Evolutionary conservation across 2,797 vertebrate genomes (phyloP), one percentile per base, ranked within the genome.

Genomic region (Triplophysa yarkandensis): DNA sequence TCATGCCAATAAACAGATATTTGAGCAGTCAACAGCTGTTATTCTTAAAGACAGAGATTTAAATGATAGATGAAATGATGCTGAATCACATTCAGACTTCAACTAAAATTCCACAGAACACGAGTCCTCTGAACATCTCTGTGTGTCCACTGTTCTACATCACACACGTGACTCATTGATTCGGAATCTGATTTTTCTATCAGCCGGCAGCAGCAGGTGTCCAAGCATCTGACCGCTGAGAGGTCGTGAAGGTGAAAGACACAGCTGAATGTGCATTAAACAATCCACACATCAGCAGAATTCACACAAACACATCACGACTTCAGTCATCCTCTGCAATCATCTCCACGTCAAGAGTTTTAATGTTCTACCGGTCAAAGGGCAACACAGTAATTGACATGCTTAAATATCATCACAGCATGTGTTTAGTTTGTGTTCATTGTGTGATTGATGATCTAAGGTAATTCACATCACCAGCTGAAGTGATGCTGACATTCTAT

Each of bases 201-300:
- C 73, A 72, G 67, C 34, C 32, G 50, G 50, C 57, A 78, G 62
- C 71, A 82, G 73, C 68, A 67, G 77, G 68, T 62, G 74, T 55
- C 10, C 43, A 14, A 43, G 10, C 6, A 19, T 10, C 21, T 10
- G 39, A 64, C 39, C 39, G 50, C 27, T 16, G 65, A 58, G 62
- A 48, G 36, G 68, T 46, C 41, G 25, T 72, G 55, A 74, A 81
- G 77, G 70, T 78, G 79, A 83, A 74, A 61, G 50, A 71, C 78
- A 60, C 21, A 61, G 77, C 71, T 74, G 73, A 79, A 74, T 77
- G 68, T 72, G 63, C 66, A 69, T 72, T 19, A 72, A 54, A 78
- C 68, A 75, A 21, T 21, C 36, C 65, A 19, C n/a, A 36, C 34
- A 55, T 68, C 67, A 69, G 34, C 44, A 32, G 50, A 52, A 25